Conservation (phyloP, 2,113 vertebrate genomes). For the Ia io region DNA sequence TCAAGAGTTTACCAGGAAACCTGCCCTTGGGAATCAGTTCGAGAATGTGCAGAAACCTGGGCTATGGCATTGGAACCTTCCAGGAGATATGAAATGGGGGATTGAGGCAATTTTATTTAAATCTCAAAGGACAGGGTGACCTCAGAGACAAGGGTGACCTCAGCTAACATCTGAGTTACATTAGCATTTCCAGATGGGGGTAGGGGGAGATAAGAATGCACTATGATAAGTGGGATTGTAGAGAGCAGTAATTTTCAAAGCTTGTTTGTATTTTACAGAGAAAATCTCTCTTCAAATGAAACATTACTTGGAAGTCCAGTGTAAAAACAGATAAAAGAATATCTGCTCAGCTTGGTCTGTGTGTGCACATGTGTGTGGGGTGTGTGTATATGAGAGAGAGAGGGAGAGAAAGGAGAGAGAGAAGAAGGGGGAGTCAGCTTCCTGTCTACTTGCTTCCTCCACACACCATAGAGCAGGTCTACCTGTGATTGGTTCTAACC, state of each 20-base stretch:
- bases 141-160: slow-evolving; percentile 50
- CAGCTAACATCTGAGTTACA: slow-evolving; percentile 55
- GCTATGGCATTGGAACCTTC: slow-evolving; percentile 1
- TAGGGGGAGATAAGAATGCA: slow-evolving; percentile 25
- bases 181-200: slow-evolving; percentile 53
- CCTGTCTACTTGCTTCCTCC: background rate
- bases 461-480: background rate
- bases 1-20: background rate
- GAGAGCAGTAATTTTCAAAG: slow-evolving; percentile 55
- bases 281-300: slow-evolving; percentile 52
- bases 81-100: slow-evolving; percentile 36
- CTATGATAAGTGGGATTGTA: slow-evolving; percentile 35
- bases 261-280: slow-evolving; percentile 35
- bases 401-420: background rate
- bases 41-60: background rate
- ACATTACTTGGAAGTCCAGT: slow-evolving; percentile 41
- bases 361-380: background rate
- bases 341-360: background rate
- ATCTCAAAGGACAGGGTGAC: slow-evolving; percentile 54
- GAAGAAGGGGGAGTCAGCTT: background rate
- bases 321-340: slow-evolving; percentile 51
- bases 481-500: background rate
- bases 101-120: slow-evolving; percentile 40
- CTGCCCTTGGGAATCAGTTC: background rate
- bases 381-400: background rate